phyloP scores from a whole-genome alignment of 2,797 vertebrate genomes.

The Microhierax caerulescens region DNA sequence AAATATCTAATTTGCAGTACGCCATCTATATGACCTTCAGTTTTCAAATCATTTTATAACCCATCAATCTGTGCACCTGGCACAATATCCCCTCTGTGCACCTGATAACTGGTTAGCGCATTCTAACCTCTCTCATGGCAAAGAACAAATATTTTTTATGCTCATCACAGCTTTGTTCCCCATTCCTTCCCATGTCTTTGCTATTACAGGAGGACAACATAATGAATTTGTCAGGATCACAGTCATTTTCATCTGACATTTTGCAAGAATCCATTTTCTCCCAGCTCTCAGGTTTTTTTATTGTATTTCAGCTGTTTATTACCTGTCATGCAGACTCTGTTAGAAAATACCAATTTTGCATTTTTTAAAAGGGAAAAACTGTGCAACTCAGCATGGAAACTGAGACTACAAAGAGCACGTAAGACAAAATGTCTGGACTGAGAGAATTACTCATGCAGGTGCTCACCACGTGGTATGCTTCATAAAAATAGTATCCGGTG shows the following conservation, averaged over 20 bases:
- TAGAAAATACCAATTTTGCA: not conserved
- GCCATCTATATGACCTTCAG: slow-evolving; percentile 56
- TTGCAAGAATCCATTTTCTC: not conserved
- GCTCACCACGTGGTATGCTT: not conserved
- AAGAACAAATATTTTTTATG: not conserved
- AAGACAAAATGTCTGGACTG: not conserved
- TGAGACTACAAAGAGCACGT: not conserved
- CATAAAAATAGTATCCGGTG: not conserved
- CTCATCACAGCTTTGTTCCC: not conserved
- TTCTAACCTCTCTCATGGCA: not conserved
- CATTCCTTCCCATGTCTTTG: not conserved
- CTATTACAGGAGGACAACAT: not conserved
- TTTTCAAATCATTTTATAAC: slow-evolving; percentile 50
- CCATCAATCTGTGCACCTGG: slow-evolving; percentile 57
- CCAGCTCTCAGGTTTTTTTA: not conserved
- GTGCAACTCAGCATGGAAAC: not conserved
- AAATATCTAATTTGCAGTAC: slow-evolving; percentile 55
- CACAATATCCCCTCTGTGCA: slow-evolving; percentile 7
- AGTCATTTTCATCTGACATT: not conserved
- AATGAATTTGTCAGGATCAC: not conserved
- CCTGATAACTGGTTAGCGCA: not conserved
- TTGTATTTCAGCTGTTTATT: not conserved
- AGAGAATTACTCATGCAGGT: slow-evolving; percentile 9
- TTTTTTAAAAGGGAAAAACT: not conserved
- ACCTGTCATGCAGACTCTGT: not conserved